phyloP scores from a whole-genome alignment of 23 tunicate species.

The Halocynthia roretzi region DNA sequence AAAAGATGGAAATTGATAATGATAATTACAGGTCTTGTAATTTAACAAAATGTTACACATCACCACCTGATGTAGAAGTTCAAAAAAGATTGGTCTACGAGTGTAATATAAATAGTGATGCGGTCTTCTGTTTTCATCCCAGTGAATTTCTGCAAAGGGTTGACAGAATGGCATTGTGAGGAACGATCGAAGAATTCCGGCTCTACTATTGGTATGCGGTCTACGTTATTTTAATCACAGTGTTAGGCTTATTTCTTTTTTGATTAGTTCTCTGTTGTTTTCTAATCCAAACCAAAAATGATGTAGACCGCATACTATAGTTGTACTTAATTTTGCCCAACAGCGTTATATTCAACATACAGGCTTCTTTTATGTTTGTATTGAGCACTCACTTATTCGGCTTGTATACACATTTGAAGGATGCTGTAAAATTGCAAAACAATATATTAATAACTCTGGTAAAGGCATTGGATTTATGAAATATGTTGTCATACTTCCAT shows the following conservation, averaged over 20 bases:
- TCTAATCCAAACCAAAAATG: too few relatives aligned
- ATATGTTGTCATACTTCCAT: conserved; percentile 48
- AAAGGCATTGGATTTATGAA: background rate
- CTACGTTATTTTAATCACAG: too few relatives aligned
- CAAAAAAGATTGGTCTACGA: conserved; percentile 11
- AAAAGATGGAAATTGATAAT: background rate
- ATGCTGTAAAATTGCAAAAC: conserved; percentile 32
- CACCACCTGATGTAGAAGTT: conserved; percentile 33
- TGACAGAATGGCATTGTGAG: too few relatives aligned
- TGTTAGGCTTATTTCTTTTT: too few relatives aligned
- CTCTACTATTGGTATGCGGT: too few relatives aligned
- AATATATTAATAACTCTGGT: background rate
- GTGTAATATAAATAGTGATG: conserved; percentile 68
- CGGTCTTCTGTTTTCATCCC: conserved; percentile 45
- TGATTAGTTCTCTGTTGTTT: too few relatives aligned
- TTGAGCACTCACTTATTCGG: conserved; percentile 25
- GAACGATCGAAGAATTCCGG: too few relatives aligned
- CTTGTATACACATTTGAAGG: conserved; percentile 36
- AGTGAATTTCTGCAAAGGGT: conserved; percentile 4
- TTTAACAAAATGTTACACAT: background rate
- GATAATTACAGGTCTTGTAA: background rate
- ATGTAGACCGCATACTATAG: too few relatives aligned
- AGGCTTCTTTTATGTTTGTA: background rate
- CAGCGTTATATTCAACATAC: too few relatives aligned
- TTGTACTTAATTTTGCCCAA: too few relatives aligned